A percentile compares a stretch with the other conserved stretches of the same genome.
Conservation (phyloP, 1,140 invertebrate genomes). For the Antheraea mylitta region DNA sequence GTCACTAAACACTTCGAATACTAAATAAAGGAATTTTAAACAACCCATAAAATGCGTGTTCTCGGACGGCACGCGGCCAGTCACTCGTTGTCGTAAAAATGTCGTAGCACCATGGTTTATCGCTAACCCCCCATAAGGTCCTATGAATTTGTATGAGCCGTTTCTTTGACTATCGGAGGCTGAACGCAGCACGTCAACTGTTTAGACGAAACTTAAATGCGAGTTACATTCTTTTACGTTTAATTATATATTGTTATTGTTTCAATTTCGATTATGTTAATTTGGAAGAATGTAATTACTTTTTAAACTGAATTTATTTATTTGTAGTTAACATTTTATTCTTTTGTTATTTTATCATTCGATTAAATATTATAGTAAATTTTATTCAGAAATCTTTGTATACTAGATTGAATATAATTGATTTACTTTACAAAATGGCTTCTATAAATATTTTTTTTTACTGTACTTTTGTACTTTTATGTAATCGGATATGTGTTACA, state of each 20-base stretch:
- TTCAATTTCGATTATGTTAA: not conserved
- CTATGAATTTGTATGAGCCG: constrained; percentile 19
- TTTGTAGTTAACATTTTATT: too few relatives aligned
- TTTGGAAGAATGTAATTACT: too few relatives aligned
- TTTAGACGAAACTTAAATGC: not conserved
- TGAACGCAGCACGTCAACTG: not conserved
- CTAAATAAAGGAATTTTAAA: constrained; percentile 44
- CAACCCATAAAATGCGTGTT: constrained; percentile 38
- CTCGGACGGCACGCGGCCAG: constrained; percentile 24
- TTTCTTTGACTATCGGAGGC: constrained; percentile 1
- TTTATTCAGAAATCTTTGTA: too few relatives aligned
- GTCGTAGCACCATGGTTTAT: constrained; percentile 37
- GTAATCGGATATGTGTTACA: too few relatives aligned
- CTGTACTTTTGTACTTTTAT: too few relatives aligned
- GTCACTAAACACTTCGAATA: constrained; percentile 34
- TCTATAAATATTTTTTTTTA: too few relatives aligned
- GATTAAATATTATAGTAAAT: too few relatives aligned
- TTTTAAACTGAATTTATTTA: too few relatives aligned
- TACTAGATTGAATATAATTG: too few relatives aligned
- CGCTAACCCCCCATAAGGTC: constrained; percentile 24
- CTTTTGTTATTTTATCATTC: too few relatives aligned
- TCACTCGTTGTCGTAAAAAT: constrained; percentile 44
- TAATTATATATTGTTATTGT: not conserved
- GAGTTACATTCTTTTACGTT: not conserved
- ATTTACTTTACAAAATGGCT: too few relatives aligned